Percentiles rank a stretch among this genome's conserved stretches.
Evolutionary conservation across 2,797 vertebrate genomes (phyloP).

Genomic region (Aulostomus chinensis): DNA sequence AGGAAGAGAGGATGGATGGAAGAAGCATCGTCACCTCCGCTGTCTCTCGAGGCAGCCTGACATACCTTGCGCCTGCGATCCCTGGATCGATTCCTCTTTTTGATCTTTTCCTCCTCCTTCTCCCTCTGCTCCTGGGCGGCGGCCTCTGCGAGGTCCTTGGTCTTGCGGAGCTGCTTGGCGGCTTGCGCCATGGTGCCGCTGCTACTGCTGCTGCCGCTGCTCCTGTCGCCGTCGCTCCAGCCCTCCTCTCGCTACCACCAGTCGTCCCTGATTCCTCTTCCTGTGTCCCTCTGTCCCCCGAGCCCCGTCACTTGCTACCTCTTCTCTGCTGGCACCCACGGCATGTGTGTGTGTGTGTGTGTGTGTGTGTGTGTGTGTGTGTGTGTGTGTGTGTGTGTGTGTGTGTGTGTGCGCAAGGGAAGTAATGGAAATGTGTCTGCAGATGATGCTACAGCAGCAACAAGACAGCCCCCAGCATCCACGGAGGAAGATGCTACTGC

Average conservation of each 20-base stretch:
- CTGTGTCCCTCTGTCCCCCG: conserved; percentile 51
- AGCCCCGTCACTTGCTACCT: conserved; percentile 53
- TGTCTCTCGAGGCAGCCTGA: conserved; percentile 43
- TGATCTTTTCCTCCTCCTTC: conserved; percentile 94
- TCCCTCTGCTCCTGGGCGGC: conserved; percentile 94
- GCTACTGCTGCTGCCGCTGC: conserved; percentile 60
- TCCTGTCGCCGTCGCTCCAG: conserved; percentile 56
- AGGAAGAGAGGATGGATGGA: conserved; percentile 19
- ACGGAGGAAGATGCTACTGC: conserved; percentile 71
- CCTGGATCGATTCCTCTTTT: conserved; percentile 93
- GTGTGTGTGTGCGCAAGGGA: not conserved
- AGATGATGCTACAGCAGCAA: conserved; percentile 51
- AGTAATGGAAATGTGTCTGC: conserved; percentile 20
- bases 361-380: not conserved
- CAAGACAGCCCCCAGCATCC: conserved; percentile 60
- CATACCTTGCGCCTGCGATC: conserved; percentile 96
- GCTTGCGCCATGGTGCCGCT: conserved; percentile 93
- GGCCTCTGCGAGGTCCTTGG: conserved; percentile 95
- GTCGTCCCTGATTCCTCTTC: conserved; percentile 49
- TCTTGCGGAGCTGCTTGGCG: conserved; percentile 97
- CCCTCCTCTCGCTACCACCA: conserved; percentile 52
- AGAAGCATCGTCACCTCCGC: conserved; percentile 30
- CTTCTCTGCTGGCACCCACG: conserved; percentile 58
- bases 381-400: not conserved
- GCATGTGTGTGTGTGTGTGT: conserved; percentile 45